These are phyloP conservation scores for Odontophorus gujanensis DNA, from an alignment of 2,113 vertebrate genomes.

Conservation along the genomic window DNA sequence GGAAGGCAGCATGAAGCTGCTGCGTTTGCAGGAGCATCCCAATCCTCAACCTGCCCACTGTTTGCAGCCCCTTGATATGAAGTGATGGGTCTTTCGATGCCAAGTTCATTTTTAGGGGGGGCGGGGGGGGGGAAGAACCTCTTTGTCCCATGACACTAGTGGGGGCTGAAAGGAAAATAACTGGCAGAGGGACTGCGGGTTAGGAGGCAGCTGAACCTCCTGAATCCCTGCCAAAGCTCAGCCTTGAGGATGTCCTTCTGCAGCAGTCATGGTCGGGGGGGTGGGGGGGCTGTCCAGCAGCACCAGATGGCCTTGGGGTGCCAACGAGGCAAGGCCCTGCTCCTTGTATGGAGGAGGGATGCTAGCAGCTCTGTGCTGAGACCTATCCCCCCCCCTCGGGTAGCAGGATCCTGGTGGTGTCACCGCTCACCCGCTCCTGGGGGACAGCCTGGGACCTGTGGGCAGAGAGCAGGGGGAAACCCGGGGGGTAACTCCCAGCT, in stretches of 20 bases:
- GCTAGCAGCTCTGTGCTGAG: not conserved
- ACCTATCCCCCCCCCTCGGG: not conserved
- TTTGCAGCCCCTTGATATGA: not conserved
- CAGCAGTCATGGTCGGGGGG: not conserved
- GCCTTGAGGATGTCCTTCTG: constrained; percentile 14
- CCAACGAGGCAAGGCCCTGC: not conserved
- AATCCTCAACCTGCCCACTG: not conserved
- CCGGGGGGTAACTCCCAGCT: not conserved
- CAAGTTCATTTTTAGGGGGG: not conserved
- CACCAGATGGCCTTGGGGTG: not conserved
- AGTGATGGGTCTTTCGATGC: not conserved
- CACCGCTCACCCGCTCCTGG: not conserved
- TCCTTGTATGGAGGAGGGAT: not conserved
- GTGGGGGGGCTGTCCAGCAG: not conserved
- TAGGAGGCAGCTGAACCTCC: not conserved
- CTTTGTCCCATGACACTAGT: not conserved
- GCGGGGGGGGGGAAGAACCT: rapidly evolving
- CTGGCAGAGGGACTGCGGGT: not conserved
- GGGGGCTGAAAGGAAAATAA: not conserved
- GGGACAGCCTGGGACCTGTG: not conserved
- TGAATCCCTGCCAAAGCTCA: not conserved
- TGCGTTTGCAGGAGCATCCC: not conserved
- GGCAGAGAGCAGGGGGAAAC: not conserved
- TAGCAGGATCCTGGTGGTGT: not conserved
- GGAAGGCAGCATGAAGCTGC: not conserved